Base-by-base conservation (phyloP, 2,888 invertebrate species). In the Platypus cylindrus region DNA sequence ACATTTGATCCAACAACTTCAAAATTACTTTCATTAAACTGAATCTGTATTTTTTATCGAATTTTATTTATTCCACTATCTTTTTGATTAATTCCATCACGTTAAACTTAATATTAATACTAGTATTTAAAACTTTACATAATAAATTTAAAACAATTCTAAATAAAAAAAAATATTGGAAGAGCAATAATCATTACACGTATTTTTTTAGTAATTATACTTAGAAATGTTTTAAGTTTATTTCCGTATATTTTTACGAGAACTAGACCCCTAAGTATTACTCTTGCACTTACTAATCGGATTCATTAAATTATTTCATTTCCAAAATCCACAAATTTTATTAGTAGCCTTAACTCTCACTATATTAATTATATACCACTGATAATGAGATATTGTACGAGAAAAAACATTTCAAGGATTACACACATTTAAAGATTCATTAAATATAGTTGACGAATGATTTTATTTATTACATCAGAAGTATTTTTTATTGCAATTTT, bases 201-300 rank as follows among this genome's bases (percentile, higher is more conserved):
- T n/a, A n/a, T n/a, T n/a, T n/a, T n/a, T n/a, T n/a, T n/a, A n/a
- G 78, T 65, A n/a, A n/a, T n/a, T n/a, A n/a, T n/a, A n/a, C n/a
- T n/a, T n/a, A n/a, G n/a, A n/a, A n/a, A n/a, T n/a, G 71, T 78
- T 49, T 54, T 76, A 65, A 75, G 77, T 0, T 53, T 80, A 64
- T 72, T 78, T 2, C 75, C 79, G 0, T 79, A 76, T 64, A 73
- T 78, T 62, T 80, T 79, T 62, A 76, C 75, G 17, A 66, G 70
- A 47, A 70, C 77, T 41, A 75, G 75, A 2, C 78, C 79, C 55
- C 52, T 78, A 64, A 59, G 59, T 5, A 46, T 78, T 51, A 71
- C 39, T 0, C 43, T 79, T 55, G 50, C 67, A 0, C 49, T 78
- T 67, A 55, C 66, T 71, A 30, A 60, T 68, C 44, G 71, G 73